These are phyloP conservation scores for Diplodus sargus DNA, from an alignment of 2,797 vertebrate genomes.

Conservation along the genomic window DNA sequence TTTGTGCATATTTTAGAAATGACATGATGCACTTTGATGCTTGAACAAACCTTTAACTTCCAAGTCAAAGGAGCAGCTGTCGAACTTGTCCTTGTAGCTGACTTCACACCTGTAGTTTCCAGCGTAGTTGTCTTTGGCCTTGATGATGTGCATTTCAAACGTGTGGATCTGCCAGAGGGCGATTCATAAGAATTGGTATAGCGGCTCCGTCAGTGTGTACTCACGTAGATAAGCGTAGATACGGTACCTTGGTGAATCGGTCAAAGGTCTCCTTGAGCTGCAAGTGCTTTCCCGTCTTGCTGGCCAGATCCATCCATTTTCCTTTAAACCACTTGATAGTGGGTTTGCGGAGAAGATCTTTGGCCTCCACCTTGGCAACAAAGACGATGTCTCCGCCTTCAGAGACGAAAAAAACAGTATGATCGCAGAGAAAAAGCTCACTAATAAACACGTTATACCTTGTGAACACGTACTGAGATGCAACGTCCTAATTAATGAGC, in stretches of 20 bases:
- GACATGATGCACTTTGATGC: constrained; percentile 13
- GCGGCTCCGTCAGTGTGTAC: neutral
- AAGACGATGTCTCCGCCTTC: constrained; percentile 95
- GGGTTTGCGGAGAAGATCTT: constrained; percentile 97
- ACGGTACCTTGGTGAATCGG: constrained; percentile 89
- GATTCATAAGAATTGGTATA: constrained; percentile 2
- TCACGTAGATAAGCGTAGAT: neutral
- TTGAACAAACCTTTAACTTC: constrained; percentile 92
- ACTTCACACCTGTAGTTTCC: constrained; percentile 99
- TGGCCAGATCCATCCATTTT: constrained; percentile 99
- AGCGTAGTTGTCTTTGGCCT: constrained; percentile 96
- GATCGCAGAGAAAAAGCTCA: neutral
- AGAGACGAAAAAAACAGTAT: constrained; percentile 30
- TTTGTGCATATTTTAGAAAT: neutral
- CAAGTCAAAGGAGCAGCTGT: constrained; percentile 97
- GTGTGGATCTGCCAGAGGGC: constrained; percentile 89
- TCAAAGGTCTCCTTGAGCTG: constrained; percentile 98
- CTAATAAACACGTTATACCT: neutral
- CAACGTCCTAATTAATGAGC: neutral
- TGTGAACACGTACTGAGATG: neutral
- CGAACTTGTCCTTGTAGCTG: constrained; percentile 98
- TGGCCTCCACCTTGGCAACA: constrained; percentile 95
- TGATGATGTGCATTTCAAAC: constrained; percentile 99
- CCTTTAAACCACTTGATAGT: constrained; percentile 98
- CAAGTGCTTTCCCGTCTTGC: constrained; percentile 97